Evolutionary conservation across 2,113 vertebrate genomes (phyloP).

Genomic region (Bos javanicus): DNA sequence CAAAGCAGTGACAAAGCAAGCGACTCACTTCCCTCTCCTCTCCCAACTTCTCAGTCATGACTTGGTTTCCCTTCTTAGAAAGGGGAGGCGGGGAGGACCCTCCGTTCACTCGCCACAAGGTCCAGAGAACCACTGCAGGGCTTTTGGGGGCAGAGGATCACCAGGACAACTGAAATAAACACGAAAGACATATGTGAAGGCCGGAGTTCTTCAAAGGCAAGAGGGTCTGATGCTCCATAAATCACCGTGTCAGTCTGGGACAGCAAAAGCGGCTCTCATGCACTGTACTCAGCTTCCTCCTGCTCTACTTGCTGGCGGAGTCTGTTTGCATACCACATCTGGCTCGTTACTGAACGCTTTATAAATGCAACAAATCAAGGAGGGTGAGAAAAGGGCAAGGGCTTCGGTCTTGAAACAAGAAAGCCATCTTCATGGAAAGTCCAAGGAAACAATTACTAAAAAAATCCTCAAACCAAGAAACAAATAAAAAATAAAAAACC

Average conservation of each 20-base stretch:
- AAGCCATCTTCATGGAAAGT: neutral
- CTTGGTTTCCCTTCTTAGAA: conserved; percentile 61
- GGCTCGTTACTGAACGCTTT: conserved; percentile 72
- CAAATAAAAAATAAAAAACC: neutral
- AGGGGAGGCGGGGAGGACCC: neutral
- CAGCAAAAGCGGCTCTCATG: conserved; percentile 71
- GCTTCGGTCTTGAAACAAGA: conserved; percentile 34
- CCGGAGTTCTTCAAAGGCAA: conserved; percentile 76
- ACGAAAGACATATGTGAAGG: conserved; percentile 79
- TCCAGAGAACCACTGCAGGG: conserved; percentile 69
- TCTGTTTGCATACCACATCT: conserved; percentile 74
- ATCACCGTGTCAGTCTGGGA: conserved; percentile 75
- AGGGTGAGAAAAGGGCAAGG: conserved; percentile 26
- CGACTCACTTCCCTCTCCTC: conserved; percentile 58
- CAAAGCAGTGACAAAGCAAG: conserved; percentile 69
- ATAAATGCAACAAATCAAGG: conserved; percentile 71
- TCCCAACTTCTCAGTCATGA: conserved; percentile 69
- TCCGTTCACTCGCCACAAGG: conserved; percentile 63
- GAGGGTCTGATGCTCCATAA: conserved; percentile 77
- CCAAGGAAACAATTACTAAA: conserved; percentile 19
- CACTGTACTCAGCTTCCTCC: conserved; percentile 52
- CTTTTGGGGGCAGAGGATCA: conserved; percentile 68
- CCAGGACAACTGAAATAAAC: conserved; percentile 76
- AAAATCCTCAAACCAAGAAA: neutral
- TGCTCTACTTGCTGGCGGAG: conserved; percentile 51